Percentiles rank a stretch among this genome's conserved stretches.
Evolutionary conservation across 2,113 vertebrate genomes (phyloP).

Genomic region (Diphyllodes magnificus): DNA sequence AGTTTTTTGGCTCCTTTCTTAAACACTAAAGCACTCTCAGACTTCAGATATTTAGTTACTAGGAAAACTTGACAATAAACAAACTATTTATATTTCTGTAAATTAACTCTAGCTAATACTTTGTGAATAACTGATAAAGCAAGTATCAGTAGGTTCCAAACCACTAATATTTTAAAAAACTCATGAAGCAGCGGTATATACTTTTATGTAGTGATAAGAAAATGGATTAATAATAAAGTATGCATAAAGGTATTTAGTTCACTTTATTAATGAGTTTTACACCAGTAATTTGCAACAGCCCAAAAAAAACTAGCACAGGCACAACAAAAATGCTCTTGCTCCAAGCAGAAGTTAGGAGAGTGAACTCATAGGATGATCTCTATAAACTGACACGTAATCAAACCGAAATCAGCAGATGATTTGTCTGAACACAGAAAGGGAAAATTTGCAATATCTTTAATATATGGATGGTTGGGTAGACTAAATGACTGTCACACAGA

Average conservation of each 20-base stretch:
- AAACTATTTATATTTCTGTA: neutral
- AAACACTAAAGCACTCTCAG: neutral
- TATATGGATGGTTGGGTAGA: conserved; percentile 57
- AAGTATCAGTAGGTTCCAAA: neutral
- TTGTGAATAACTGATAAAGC: neutral
- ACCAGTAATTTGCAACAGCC: neutral
- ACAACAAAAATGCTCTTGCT: neutral
- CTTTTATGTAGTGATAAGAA: neutral
- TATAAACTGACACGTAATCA: conserved; percentile 14
- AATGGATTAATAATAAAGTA: neutral
- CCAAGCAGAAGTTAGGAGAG: neutral
- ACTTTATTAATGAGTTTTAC: neutral
- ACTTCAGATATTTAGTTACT: neutral
- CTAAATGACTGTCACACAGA: conserved; percentile 59
- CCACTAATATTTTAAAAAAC: neutral
- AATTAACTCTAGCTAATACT: neutral
- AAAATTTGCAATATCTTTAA: conserved; percentile 58
- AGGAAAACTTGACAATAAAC: neutral
- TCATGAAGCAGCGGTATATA: neutral
- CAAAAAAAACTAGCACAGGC: neutral
- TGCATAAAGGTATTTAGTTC: neutral
- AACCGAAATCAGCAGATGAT: conserved; percentile 50
- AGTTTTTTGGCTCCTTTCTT: neutral
- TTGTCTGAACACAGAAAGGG: conserved; percentile 35
- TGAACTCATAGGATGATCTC: neutral